A percentile compares a stretch with the other conserved stretches of the same genome.
These are phyloP conservation scores for Drosophila falleni DNA, from an alignment of 2,888 invertebrate genomes.

Conservation along the genomic window DNA sequence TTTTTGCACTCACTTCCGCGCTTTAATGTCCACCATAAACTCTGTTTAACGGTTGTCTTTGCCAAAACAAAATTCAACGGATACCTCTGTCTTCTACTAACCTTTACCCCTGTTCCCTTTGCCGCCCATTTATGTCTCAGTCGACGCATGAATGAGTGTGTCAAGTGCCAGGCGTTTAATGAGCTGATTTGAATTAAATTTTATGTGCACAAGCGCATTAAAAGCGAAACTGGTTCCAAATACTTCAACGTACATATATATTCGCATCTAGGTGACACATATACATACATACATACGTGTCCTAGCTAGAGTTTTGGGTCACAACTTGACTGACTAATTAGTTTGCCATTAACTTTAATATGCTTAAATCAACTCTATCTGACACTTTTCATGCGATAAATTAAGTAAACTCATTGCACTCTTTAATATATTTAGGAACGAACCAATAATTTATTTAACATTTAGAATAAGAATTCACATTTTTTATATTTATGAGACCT, in stretches of 20 bases:
- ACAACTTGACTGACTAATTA: constrained; percentile 20
- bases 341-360: constrained; percentile 10
- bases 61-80: constrained; percentile 52
- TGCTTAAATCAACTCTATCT: constrained; percentile 1
- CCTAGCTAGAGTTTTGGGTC: constrained; percentile 1
- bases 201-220: constrained; percentile 76
- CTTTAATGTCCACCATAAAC: constrained; percentile 78
- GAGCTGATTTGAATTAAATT: constrained; percentile 78
- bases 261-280: constrained; percentile 12
- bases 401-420: background rate
- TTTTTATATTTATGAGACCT: no score
- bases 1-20: constrained; percentile 70
- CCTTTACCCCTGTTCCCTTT: constrained; percentile 18
- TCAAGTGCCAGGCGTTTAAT: constrained; percentile 76
- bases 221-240: constrained; percentile 47
- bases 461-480: no score
- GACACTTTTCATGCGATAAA: background rate
- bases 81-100: constrained; percentile 5
- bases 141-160: constrained; percentile 59
- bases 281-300: constrained; percentile 1
- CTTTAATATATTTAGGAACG: background rate
- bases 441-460: no score
- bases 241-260: constrained; percentile 13
- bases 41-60: constrained; percentile 62
- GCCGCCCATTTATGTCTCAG: constrained; percentile 42